These are phyloP conservation scores for Zaprionus ornatus DNA, from an alignment of 1,140 invertebrate species.

Conservation along the genomic window DNA sequence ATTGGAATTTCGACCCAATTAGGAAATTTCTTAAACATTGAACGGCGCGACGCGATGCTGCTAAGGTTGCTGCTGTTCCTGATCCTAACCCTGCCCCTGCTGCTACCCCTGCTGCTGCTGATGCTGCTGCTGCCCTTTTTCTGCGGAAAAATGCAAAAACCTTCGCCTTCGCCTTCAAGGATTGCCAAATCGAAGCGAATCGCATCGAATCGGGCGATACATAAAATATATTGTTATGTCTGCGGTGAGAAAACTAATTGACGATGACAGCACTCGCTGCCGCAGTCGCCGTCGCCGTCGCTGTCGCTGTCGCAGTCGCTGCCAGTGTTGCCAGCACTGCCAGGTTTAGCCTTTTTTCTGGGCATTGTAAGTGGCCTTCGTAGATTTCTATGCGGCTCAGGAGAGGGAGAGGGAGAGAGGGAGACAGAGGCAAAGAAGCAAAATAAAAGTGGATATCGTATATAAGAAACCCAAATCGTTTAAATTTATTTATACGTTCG, in stretches of 20 bases:
- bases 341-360: constrained; percentile 26
- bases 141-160: constrained; percentile 62
- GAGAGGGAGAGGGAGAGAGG: not conserved
- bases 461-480: constrained; percentile 60
- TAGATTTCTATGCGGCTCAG: constrained; percentile 54
- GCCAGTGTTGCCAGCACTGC: not conserved
- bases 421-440: not conserved
- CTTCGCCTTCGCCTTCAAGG: constrained; percentile 36
- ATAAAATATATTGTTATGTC: constrained; percentile 77
- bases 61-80: not conserved
- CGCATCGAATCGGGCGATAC: constrained; percentile 39
- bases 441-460: constrained; percentile 11
- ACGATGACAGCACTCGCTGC: constrained; percentile 61
- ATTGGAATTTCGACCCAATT: constrained; percentile 80
- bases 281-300: not conserved
- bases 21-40: constrained; percentile 69
- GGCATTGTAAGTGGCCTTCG: constrained; percentile 55
- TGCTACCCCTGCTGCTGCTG: constrained; percentile 3
- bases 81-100: not conserved
- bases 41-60: constrained; percentile 11
- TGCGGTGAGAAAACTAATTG: constrained; percentile 76
- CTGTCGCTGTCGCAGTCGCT: not conserved
- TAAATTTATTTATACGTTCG: constrained; percentile 64
- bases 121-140: constrained; percentile 3
- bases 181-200: constrained; percentile 34